Conservation (phyloP, 2,888 invertebrate genomes). For the Nemoura dubitans region DNA sequence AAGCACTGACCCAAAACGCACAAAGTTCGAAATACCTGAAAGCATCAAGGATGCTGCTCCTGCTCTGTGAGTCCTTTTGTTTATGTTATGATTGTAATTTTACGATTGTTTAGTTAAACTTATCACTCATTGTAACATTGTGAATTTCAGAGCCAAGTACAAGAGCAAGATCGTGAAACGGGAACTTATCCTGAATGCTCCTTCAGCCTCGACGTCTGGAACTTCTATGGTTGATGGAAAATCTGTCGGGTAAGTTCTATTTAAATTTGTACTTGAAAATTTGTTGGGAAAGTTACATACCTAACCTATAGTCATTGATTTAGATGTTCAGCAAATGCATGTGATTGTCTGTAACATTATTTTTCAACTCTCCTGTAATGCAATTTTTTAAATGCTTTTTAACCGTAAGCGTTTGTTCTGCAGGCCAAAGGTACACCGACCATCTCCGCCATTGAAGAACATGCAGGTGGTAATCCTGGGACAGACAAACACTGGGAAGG, state of each 20-base stretch:
- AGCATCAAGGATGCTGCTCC: constrained; percentile 65
- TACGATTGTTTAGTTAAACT: too few species aligned
- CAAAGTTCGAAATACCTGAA: constrained; percentile 73
- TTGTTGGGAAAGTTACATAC: too few species aligned
- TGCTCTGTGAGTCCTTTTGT: constrained; percentile 63
- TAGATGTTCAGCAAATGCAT: too few species aligned
- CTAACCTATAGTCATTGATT: too few species aligned
- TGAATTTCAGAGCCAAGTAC: constrained; percentile 59
- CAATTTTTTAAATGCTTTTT: too few species aligned
- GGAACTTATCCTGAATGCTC: constrained; percentile 61
- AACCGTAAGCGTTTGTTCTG: constrained; percentile 43
- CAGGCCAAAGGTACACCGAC: constrained; percentile 72
- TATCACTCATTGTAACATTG: too few species aligned
- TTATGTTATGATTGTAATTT: neutral
- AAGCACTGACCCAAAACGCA: constrained; percentile 77
- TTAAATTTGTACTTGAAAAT: too few species aligned
- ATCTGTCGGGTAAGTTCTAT: neutral
- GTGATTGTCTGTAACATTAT: too few species aligned
- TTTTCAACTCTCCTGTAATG: too few species aligned
- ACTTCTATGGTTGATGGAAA: constrained; percentile 52
- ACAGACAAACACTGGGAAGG: constrained; percentile 67
- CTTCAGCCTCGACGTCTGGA: neutral
- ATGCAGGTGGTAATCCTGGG: constrained; percentile 76
- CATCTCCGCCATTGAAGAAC: constrained; percentile 76
- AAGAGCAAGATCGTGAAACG: constrained; percentile 69